Conservation (phyloP, 2,797 vertebrate genomes). For the Gallinago solitaria region DNA sequence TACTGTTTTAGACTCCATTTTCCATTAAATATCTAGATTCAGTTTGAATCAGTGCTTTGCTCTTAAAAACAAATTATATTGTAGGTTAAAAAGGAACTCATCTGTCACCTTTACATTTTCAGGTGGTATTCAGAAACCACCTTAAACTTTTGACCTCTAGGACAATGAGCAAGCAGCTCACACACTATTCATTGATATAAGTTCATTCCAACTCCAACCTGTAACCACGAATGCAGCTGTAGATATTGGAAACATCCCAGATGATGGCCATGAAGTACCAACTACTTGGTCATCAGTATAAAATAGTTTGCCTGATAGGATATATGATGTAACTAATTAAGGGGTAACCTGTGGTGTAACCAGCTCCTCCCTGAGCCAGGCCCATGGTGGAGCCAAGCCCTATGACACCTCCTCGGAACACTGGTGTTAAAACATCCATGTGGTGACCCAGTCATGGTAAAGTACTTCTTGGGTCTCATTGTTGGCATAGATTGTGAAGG, state of each 20-base stretch:
- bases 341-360: background rate
- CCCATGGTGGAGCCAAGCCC: background rate
- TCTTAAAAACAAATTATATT: constrained; percentile 15
- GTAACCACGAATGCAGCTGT: background rate
- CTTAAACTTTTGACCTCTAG: constrained; percentile 26
- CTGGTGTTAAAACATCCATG: background rate
- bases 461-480: background rate
- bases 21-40: constrained; percentile 53
- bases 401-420: background rate
- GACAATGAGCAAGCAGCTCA: background rate
- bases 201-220: background rate
- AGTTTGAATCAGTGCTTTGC: constrained; percentile 27
- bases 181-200: accelerated
- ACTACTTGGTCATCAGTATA: background rate
- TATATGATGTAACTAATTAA: background rate
- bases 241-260: background rate
- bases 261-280: background rate
- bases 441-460: background rate
- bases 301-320: background rate
- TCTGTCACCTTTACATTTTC: background rate
- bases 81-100: background rate
- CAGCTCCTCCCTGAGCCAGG: background rate
- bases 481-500: background rate
- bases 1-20: constrained; percentile 21
- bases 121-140: background rate